Evolutionary conservation across 2,113 vertebrate species (phyloP), one percentile per base, ranked within the genome.

Genomic region (Eubucco bourcierii): DNA sequence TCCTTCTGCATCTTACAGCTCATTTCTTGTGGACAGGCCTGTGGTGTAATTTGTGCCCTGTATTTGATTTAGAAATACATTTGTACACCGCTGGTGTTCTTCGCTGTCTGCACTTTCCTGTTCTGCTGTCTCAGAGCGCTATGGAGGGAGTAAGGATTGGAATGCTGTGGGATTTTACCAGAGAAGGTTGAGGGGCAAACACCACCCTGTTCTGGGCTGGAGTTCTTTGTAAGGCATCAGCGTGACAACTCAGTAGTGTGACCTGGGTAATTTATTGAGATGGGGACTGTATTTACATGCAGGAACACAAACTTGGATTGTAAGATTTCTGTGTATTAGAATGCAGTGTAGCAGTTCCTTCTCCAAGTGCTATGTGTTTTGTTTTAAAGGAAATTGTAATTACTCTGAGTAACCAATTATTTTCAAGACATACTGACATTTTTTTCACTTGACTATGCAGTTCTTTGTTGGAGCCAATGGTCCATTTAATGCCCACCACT

Each of bases 391-490:
- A 52, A 60, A 28, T 55, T 39, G 15, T 65, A 58, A 47, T 68
- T 83, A 70, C 8, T 46, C 10, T 0, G 2, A 56, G 6, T 33
- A 61, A 34, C 5, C 6, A 15, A 5, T 19, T 2, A 1, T 63
- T 75, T 55, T 27, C 15, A 50, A 16, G 1, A 0, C 18, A 24
- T 61, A 4, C 25, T 80, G 12, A 37, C 0, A 0, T 21, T 6
- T 63, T 60, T 66, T 72, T 28, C 25, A 12, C 12, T 55, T 46
- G 29, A 4, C 28, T 66, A 3, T 55, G 24, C 13, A 24, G 65
- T 53, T 65, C 7, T 77, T 61, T 28, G 4, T 64, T 90, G 47
- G 10, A 55, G 14, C 12, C 29, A 66, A n/a, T 25, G 18, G 12
- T 75, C 28, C 37, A 11, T 65, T 74, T 70, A 70, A 21, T 25